These are phyloP conservation scores for Oxyruncus cristatus DNA, from an alignment of 2,113 vertebrate genomes.

Conservation along the genomic window DNA sequence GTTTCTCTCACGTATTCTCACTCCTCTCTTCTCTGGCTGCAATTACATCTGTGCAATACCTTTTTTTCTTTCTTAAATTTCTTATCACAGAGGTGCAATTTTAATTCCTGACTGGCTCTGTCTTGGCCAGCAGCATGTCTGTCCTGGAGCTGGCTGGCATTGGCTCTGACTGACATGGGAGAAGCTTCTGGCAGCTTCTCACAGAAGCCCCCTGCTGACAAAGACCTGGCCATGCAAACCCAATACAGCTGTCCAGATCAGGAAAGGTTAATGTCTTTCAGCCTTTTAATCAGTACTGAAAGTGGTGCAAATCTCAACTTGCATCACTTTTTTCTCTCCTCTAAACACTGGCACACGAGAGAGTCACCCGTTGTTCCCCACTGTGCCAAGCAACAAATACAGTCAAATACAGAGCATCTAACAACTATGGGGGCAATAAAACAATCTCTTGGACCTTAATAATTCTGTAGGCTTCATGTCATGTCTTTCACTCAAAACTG, in stretches of 20 bases:
- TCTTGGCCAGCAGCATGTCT: rapidly evolving
- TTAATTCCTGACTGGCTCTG: not conserved
- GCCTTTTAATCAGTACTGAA: not conserved
- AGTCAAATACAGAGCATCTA: not conserved
- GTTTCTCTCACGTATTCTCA: not conserved
- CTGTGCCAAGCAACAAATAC: not conserved
- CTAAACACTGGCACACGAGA: not conserved
- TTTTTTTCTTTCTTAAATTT: not conserved
- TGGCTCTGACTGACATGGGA: not conserved
- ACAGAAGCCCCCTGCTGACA: not conserved
- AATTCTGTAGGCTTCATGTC: not conserved
- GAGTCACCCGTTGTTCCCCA: not conserved
- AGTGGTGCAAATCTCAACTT: not conserved
- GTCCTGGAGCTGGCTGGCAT: not conserved
- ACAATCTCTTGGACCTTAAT: not conserved
- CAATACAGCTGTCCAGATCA: not conserved
- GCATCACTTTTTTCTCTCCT: rapidly evolving
- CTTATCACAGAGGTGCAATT: not conserved
- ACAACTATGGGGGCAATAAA: not conserved
- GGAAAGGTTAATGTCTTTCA: not conserved
- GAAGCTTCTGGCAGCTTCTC: not conserved
- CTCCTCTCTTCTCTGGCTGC: not conserved
- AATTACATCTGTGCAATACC: not conserved
- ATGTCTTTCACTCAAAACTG: not conserved
- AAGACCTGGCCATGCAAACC: not conserved